phyloP scores from a whole-genome alignment of 2,797 vertebrate genomes.

The Okamejei kenojei region DNA sequence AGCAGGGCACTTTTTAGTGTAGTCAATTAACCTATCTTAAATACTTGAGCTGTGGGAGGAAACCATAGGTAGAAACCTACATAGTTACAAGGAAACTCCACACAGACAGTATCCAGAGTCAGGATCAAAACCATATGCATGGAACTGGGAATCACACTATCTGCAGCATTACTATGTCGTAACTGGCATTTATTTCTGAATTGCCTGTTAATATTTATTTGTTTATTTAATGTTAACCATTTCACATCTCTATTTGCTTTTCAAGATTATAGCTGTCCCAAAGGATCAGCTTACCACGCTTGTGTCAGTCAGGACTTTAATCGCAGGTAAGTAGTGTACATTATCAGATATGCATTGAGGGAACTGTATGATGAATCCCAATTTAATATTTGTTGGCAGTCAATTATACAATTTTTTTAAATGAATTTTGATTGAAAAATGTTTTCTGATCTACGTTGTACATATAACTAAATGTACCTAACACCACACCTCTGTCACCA shows the following conservation, averaged over 20 bases:
- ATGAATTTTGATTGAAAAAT: not conserved
- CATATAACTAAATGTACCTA: not conserved
- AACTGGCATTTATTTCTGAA: not conserved
- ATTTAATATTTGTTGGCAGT: not conserved
- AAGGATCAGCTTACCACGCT: not conserved
- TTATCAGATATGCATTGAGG: not conserved
- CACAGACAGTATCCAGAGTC: too few relatives aligned
- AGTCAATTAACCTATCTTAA: too few relatives aligned
- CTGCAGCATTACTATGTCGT: not conserved
- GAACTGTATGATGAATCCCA: not conserved
- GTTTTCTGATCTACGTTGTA: not conserved
- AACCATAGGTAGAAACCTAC: too few relatives aligned
- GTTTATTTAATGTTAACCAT: not conserved
- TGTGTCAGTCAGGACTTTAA: not conserved
- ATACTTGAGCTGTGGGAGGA: too few relatives aligned
- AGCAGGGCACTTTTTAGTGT: too few relatives aligned
- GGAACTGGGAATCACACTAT: too few relatives aligned
- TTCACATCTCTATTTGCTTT: conserved; percentile 1
- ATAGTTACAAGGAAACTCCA: too few relatives aligned
- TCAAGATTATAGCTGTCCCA: conserved; percentile 20
- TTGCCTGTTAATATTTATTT: not conserved
- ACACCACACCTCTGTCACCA: not conserved
- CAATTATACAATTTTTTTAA: not conserved
- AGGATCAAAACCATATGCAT: too few relatives aligned
- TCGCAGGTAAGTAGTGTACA: not conserved